These are phyloP conservation scores for Cydia fagiglandana DNA, from an alignment of 1,140 invertebrate genomes.

Conservation along the genomic window DNA sequence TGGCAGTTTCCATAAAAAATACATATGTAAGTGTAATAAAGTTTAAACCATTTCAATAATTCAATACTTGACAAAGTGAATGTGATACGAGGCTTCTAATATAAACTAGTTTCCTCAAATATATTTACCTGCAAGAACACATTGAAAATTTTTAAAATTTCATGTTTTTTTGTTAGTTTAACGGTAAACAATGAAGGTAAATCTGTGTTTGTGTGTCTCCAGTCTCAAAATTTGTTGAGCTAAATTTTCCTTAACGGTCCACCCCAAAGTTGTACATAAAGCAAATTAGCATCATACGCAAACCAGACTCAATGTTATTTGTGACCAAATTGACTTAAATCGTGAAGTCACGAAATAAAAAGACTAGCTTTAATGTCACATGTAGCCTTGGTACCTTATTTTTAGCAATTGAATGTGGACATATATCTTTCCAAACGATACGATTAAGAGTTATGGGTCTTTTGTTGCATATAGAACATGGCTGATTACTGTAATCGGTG, in stretches of 20 bases:
- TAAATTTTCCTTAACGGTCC: conserved; percentile 43
- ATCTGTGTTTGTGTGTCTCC: conserved; percentile 20
- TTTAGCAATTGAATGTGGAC: conserved; percentile 31
- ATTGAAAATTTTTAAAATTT: neutral
- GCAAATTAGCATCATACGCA: conserved; percentile 55
- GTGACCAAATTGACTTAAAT: conserved; percentile 48
- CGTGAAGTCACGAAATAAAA: conserved; percentile 50
- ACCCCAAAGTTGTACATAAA: conserved; percentile 51
- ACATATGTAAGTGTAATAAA: neutral
- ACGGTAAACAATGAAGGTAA: conserved; percentile 8
- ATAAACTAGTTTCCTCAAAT: conserved; percentile 10
- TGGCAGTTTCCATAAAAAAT: neutral
- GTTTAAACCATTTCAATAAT: neutral
- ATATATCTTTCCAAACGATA: conserved; percentile 28
- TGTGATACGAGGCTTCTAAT: neutral
- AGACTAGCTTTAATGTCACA: conserved; percentile 39
- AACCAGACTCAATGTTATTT: conserved; percentile 44
- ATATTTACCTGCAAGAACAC: neutral
- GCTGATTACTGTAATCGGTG: neutral
- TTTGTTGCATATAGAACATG: conserved; percentile 16
- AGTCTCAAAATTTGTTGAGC: conserved; percentile 20
- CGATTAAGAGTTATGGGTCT: conserved; percentile 14
- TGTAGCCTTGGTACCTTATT: conserved; percentile 44
- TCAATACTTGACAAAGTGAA: neutral
- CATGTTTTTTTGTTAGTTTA: neutral